Conservation (phyloP, 2,113 vertebrate genomes). For the Equus przewalskii region DNA sequence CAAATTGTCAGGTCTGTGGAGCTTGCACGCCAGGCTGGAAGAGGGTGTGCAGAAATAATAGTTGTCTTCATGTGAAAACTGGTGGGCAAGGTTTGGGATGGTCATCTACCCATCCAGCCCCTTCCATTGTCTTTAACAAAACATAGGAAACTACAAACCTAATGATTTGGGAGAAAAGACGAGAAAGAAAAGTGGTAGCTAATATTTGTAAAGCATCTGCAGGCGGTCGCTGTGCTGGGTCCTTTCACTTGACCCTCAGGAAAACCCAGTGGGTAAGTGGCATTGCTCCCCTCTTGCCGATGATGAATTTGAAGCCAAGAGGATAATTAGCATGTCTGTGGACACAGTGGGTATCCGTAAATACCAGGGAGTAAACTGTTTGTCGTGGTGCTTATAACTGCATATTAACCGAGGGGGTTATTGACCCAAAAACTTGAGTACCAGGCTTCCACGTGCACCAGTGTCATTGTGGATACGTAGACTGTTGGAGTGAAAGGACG, state of each 20-base stretch:
- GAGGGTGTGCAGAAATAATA: background rate
- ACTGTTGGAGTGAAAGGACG: accelerated
- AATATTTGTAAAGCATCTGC: background rate
- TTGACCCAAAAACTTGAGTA: background rate
- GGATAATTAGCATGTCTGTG: accelerated
- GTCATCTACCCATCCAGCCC: background rate
- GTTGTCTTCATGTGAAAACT: background rate
- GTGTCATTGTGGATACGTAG: accelerated
- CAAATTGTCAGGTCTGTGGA: background rate
- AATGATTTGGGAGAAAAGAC: background rate
- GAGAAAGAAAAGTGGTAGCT: accelerated
- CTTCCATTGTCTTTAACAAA: background rate
- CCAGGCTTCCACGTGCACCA: accelerated
- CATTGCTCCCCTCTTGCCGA: accelerated
- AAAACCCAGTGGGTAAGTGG: background rate
- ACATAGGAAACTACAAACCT: background rate
- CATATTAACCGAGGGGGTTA: accelerated
- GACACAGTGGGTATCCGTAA: background rate
- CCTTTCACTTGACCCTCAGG: background rate
- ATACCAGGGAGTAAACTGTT: background rate
- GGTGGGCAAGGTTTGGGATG: background rate
- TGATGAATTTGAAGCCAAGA: background rate
- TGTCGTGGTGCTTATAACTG: accelerated
- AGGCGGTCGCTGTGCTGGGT: background rate
- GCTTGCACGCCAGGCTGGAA: background rate